A percentile compares a stretch with the other conserved stretches of the same genome.
Evolutionary conservation across 2,888 invertebrate genomes (phyloP).

Genomic region (Cinara cedri): DNA sequence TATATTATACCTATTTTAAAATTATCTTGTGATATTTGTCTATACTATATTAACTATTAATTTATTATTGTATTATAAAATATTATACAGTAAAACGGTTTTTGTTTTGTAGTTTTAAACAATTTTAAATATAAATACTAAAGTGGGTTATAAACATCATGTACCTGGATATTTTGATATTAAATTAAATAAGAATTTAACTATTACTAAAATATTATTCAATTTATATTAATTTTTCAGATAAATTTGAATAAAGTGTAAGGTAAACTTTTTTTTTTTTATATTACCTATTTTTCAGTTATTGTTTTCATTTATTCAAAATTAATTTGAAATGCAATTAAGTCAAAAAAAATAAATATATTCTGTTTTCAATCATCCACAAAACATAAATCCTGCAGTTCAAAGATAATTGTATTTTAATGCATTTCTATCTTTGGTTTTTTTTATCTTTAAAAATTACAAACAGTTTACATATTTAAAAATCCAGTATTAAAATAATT

Average conservation of each 20-base stretch:
- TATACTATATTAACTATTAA: background rate
- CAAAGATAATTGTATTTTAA: no score
- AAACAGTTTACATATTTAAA: no score
- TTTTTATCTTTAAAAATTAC: no score
- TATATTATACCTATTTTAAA: background rate
- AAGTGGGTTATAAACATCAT: background rate
- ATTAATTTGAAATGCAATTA: no score
- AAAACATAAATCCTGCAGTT: no score
- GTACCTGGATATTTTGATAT: slow-evolving; percentile 21
- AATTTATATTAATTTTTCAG: background rate
- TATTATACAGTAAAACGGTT: no score
- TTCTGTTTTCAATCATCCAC: no score
- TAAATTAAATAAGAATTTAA: slow-evolving; percentile 22
- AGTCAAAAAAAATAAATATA: no score
- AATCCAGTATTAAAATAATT: no score
- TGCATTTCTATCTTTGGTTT: no score
- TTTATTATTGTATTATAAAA: no score
- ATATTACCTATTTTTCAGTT: background rate
- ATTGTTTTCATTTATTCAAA: background rate
- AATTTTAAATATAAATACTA: slow-evolving; percentile 1
- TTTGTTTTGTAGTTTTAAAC: slow-evolving; percentile 28
- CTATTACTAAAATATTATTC: background rate
- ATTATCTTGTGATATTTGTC: slow-evolving; percentile 7
- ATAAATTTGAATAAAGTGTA: background rate
- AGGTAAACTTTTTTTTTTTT: background rate